Conservation (phyloP, 1,140 invertebrate genomes). For the Cherax destructor region DNA sequence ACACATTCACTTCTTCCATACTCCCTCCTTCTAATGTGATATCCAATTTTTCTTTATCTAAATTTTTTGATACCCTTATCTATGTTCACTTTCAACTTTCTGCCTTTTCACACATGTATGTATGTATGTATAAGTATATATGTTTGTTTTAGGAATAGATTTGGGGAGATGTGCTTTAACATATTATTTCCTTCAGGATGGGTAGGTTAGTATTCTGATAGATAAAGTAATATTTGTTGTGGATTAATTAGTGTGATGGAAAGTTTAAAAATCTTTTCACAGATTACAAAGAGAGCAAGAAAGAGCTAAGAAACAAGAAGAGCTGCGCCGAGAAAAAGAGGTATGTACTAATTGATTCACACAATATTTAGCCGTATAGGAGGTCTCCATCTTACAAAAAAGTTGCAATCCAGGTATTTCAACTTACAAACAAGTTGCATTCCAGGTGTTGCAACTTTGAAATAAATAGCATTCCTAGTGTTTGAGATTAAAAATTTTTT, state of each 20-base stretch:
- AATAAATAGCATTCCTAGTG: too few relatives aligned
- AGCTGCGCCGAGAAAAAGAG: constrained; percentile 84
- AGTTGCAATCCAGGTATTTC: too few relatives aligned
- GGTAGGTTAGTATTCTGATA: background rate
- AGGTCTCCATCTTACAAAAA: too few relatives aligned
- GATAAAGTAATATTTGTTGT: background rate
- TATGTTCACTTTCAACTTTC: too few relatives aligned
- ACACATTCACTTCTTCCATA: too few relatives aligned
- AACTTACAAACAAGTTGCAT: too few relatives aligned
- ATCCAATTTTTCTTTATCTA: too few relatives aligned
- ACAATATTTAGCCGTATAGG: too few relatives aligned
- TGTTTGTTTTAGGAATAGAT: background rate
- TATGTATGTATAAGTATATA: background rate
- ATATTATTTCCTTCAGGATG: background rate
- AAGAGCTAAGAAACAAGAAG: constrained; percentile 85
- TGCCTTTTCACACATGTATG: background rate
- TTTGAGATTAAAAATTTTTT: too few relatives aligned
- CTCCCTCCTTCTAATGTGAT: too few relatives aligned
- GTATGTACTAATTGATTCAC: constrained; percentile 73
- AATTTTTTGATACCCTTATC: too few relatives aligned
- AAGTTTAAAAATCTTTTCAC: constrained; percentile 23
- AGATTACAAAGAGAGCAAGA: constrained; percentile 86
- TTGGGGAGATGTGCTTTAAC: background rate
- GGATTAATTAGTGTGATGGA: background rate
- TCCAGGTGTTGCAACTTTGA: too few relatives aligned